Percentiles rank a stretch among this genome's conserved stretches.
Evolutionary conservation across 2,888 invertebrate species (phyloP).

Genomic region (Lithophane socia): DNA sequence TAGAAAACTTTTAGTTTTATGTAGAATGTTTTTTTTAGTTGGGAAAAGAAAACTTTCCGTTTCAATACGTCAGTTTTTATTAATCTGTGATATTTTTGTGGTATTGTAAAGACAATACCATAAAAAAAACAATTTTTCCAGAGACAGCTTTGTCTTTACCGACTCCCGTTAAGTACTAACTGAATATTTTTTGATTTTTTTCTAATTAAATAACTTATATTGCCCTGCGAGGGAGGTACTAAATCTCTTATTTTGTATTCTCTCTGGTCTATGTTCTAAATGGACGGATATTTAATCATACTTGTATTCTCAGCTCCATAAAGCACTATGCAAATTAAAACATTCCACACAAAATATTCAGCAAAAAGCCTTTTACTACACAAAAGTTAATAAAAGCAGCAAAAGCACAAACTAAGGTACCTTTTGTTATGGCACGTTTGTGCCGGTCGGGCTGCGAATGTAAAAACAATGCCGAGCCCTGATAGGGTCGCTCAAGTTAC

Average conservation of each 20-base stretch:
- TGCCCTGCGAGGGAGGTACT: neutral
- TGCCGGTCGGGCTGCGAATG: constrained; percentile 47
- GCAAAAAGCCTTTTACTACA: constrained; percentile 15
- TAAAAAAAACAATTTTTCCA: neutral
- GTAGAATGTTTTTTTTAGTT: neutral
- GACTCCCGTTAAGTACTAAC: neutral
- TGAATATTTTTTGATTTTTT: neutral
- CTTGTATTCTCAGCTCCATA: neutral
- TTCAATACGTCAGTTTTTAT: neutral
- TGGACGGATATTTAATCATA: neutral
- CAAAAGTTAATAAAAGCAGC: constrained; percentile 35
- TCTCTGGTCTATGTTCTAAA: neutral
- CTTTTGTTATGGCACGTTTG: constrained; percentile 69
- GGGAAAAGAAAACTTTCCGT: neutral
- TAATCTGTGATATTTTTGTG: neutral
- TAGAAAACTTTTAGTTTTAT: neutral
- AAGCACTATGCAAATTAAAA: neutral
- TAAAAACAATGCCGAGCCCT: constrained; percentile 60
- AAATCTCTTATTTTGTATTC: neutral
- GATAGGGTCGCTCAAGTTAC: constrained; percentile 44
- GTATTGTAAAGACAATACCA: neutral
- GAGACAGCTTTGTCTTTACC: neutral
- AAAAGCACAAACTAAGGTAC: constrained; percentile 29
- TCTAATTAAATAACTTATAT: neutral
- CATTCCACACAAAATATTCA: neutral